Conservation (phyloP, 30 jellyfish, hydroid and myxozoan genomes). For the Aurelia coerulea region DNA sequence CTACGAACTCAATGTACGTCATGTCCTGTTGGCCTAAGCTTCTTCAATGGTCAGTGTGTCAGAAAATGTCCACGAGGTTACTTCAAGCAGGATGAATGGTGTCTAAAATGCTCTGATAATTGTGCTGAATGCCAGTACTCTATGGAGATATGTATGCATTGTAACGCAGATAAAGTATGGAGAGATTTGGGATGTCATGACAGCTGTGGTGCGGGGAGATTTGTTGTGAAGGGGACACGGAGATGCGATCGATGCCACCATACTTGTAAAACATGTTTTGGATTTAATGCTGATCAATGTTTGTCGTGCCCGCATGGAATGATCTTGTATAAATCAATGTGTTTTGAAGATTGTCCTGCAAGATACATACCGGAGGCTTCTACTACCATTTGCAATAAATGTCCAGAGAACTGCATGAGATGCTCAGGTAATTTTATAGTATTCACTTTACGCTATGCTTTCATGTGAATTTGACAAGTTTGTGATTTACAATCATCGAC, state of each 20-base stretch:
- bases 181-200: conserved; percentile 69
- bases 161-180: conserved; percentile 76
- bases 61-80: conserved; percentile 71
- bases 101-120: conserved; percentile 77
- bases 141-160: conserved; percentile 76
- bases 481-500: too few relatives aligned
- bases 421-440: conserved; percentile 57
- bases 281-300: conserved; percentile 77
- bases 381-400: conserved; percentile 46
- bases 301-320: conserved; percentile 60
- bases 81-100: conserved; percentile 55
- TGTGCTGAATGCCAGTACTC: conserved; percentile 80
- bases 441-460: not conserved
- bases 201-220: conserved; percentile 63
- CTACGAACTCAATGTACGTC: conserved; percentile 51
- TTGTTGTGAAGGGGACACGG: conserved; percentile 54
- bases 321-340: conserved; percentile 47
- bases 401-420: conserved; percentile 63
- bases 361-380: conserved; percentile 58
- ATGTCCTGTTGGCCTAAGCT: conserved; percentile 52
- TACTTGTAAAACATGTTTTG: conserved; percentile 67
- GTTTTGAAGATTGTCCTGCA: conserved; percentile 76
- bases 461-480: too few relatives aligned
- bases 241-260: conserved; percentile 63
- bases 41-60: conserved; percentile 54